These are phyloP conservation scores for Nyleta sp. DNA, from an alignment of 2,888 invertebrate genomes.

Conservation along the genomic window DNA sequence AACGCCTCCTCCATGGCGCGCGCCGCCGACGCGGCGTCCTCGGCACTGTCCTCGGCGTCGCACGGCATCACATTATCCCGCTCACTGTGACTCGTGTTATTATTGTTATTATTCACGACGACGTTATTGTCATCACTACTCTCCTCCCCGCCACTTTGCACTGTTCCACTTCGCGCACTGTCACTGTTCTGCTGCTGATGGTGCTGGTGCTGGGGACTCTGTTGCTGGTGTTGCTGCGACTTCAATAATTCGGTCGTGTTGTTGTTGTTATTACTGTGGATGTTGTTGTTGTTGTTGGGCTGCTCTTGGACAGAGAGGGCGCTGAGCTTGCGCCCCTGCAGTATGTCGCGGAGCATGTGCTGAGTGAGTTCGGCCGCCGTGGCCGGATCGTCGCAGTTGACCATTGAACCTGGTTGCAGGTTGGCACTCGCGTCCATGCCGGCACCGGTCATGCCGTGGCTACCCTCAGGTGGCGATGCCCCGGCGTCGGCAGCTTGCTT, in stretches of 20 bases:
- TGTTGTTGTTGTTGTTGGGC: constrained; percentile 82
- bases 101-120: constrained; percentile 69
- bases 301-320: constrained; percentile 89
- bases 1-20: constrained; percentile 85
- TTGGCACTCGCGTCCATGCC: constrained; percentile 81
- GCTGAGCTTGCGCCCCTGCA: constrained; percentile 94
- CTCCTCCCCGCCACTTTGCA: constrained; percentile 81
- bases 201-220: constrained; percentile 83
- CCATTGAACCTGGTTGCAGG: constrained; percentile 83
- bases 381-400: constrained; percentile 84
- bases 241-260: constrained; percentile 83
- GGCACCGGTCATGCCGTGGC: constrained; percentile 83
- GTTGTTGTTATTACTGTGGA: constrained; percentile 84
- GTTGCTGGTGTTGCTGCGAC: constrained; percentile 83
- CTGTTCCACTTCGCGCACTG: constrained; percentile 81
- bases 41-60: constrained; percentile 81
- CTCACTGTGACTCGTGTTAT: constrained; percentile 76
- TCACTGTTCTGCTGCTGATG: constrained; percentile 81
- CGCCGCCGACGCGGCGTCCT: constrained; percentile 82
- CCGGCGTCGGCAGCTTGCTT: constrained; percentile 87
- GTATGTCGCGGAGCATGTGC: constrained; percentile 94
- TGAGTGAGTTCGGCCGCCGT: constrained; percentile 86
- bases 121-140: constrained; percentile 79
- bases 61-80: constrained; percentile 80
- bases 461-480: constrained; percentile 83